Conservation (phyloP, 92 coral and sea anemone species). For the Plumapathes pennacea region DNA sequence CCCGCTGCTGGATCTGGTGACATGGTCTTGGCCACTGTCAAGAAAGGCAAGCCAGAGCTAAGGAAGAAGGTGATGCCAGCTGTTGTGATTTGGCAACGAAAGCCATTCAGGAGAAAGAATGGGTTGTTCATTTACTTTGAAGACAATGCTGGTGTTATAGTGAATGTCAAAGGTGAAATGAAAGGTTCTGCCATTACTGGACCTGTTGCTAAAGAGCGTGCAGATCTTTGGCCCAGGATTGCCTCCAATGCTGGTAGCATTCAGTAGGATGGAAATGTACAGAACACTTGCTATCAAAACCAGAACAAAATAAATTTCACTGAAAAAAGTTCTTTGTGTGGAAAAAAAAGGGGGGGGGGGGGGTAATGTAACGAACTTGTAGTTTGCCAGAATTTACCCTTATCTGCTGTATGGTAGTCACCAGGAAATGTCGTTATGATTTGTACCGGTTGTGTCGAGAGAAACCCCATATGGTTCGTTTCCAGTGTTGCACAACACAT, state of each 20-base stretch:
- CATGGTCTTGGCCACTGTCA: conserved; percentile 96
- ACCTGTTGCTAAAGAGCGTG: conserved; percentile 99
- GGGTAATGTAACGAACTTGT: too few relatives aligned
- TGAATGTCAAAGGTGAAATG: conserved; percentile 96
- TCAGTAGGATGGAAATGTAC: conserved; percentile 57
- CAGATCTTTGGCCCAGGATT: conserved; percentile 99
- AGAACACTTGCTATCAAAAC: conserved; percentile 10
- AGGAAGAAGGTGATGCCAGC: conserved; percentile 99
- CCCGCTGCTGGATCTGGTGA: conserved; percentile 99
- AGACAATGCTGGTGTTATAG: conserved; percentile 99
- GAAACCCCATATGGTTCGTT: too few relatives aligned
- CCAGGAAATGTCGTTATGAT: too few relatives aligned
- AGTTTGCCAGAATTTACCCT: too few relatives aligned
- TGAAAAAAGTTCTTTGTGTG: too few relatives aligned
- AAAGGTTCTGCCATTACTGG: conserved; percentile 99
- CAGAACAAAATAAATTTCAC: too few relatives aligned
- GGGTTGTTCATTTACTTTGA: conserved; percentile 98
- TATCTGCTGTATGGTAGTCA: too few relatives aligned
- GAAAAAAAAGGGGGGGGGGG: too few relatives aligned
- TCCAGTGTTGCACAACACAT: too few relatives aligned
- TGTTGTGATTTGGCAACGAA: conserved; percentile 95
- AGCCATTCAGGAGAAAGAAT: conserved; percentile 94
- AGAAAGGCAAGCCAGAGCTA: conserved; percentile 98
- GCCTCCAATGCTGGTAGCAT: conserved; percentile 99
- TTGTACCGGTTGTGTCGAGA: too few relatives aligned